Evolutionary conservation across 2,113 vertebrate genomes (phyloP), one percentile per base, ranked within the genome.

Genomic region (Pseudorasbora parva): DNA sequence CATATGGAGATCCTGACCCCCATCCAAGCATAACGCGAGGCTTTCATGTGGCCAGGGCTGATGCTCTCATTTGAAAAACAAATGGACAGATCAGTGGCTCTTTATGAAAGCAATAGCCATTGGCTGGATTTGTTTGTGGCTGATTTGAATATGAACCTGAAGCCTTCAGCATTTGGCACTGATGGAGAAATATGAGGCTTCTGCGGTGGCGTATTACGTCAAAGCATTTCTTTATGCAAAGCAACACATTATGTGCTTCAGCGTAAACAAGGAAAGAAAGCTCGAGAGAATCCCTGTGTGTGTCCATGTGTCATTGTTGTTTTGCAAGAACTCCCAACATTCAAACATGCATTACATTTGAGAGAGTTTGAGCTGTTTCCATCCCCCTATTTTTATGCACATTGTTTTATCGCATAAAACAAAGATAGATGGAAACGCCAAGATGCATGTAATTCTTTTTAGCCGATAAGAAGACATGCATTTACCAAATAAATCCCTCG

Each of bases 171-270:
- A 47, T 66, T 57, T 21, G 60, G 43, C 41, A 41, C 0, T 8
- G 64, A 74, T 9, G 27, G 11, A 80, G n/a, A 30, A 77, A 49
- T 8, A 83, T 83, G 43, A 83, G 19, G 1, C 43, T 37, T 47
- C 49, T 80, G 64, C n/a, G 60, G 19, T 81, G 19, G 59, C 23
- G 62, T 77, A 14, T 30, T 78, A 37, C 78, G 56, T 87, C 82
- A 84, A 8, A 43, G 66, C 23, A 23, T 60, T 59, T 68, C 62
- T 83, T 68, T 82, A 87, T 87, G 86, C 86, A 87, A 87, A 87
- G 71, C 41, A 19, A 77, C 17, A 11, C 19, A 33, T 45, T 57
- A 11, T 51, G 11, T 15, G 66, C 1, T 41, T 41, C 19, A 41
- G 19, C 1, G 11, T n/a, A 11, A 41, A 41, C 33, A 19, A 37